Conservation (phyloP, 2,888 invertebrate species). For the Aspidiotus rigidus region DNA sequence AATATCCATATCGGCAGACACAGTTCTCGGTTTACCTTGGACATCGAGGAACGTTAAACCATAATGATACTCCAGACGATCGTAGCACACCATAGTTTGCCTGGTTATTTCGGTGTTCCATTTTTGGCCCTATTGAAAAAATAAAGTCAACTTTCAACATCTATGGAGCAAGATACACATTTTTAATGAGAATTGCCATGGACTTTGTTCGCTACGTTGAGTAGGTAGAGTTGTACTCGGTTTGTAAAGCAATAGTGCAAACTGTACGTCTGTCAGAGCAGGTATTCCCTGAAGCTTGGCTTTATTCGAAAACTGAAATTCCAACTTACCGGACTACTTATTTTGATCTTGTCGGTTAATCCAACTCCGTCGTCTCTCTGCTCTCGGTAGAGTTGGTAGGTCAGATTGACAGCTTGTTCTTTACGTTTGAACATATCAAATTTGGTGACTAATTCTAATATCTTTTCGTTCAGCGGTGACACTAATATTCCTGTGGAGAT, state of each 20-base stretch:
- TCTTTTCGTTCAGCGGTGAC: slow-evolving; percentile 10
- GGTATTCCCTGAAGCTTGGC: not conserved
- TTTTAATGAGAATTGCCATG: no score
- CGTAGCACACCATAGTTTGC: slow-evolving; percentile 9
- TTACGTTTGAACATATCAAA: slow-evolving; percentile 20
- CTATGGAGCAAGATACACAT: no score
- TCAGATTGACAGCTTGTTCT: slow-evolving; percentile 22
- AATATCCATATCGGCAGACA: slow-evolving; percentile 17
- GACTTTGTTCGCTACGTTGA: no score
- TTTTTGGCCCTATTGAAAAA: slow-evolving; percentile 17
- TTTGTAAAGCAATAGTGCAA: no score
- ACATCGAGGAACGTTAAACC: slow-evolving; percentile 9
- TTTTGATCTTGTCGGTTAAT: slow-evolving; percentile 3
- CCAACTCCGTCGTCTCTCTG: slow-evolving; percentile 15
- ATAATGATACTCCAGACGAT: slow-evolving; percentile 15
- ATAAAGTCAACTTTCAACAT: no score
- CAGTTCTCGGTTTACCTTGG: not conserved
- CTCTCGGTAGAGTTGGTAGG: slow-evolving; percentile 21
- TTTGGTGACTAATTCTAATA: slow-evolving; percentile 14
- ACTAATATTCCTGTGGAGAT: slow-evolving; percentile 10
- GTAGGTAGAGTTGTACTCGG: no score
- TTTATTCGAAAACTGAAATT: not conserved
- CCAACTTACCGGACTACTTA: slow-evolving; percentile 18
- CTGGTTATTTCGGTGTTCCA: slow-evolving; percentile 3
- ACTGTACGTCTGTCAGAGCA: not conserved